Base-by-base conservation (phyloP, 2,113 vertebrate genomes). In the Leucosticte australis region DNA sequence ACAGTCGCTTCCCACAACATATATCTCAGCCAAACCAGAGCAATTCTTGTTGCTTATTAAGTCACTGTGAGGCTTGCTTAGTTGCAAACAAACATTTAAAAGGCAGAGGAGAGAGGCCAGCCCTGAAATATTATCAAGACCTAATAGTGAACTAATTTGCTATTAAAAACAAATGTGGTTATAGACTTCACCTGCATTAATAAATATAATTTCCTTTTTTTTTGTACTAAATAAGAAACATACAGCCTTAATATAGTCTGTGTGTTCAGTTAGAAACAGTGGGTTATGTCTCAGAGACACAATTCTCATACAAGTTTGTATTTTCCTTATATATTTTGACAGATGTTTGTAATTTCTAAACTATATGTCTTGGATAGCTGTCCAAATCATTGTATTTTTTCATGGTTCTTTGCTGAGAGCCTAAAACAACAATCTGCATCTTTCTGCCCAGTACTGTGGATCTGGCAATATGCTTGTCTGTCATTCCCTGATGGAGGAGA, bases 311-410 rank as follows among this genome's bases (percentile, higher is more conserved):
- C 24, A 57, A 33, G 3, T 86, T 91, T 76, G 7, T 47, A n/a
- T 93, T 93, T 95, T 94, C 15, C 17, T 55, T 70, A n/a, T 37
- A 11, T 87, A 63, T 91, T 96, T 94, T 95, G 81, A 92, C 90
- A 92, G 78, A 42, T 90, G 75, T 87, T 95, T 93, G 46, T 70
- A 9, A 91, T 95, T 96, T 94, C 42, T 68, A 77, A 44, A 59
- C 15, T 79, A 53, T 83, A 92, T 53, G 21, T 27, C 37, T 83
- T 73, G 44, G 18, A 62, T 42, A 65, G 4, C 18, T 83, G 13
- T 90, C 39, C 24, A 65, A 79, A 80, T 95, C 4, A 77, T 52
- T 73, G 91, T 27, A 57, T 44, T 89, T 69, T 69, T 83, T 86
- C 82, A 41, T 11, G 27, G 67, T 90, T 87, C 70, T 59, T 59